A percentile compares a stretch with the other conserved stretches of the same genome.
Evolutionary conservation across 2,113 vertebrate species (phyloP).

Genomic region (Astur gentilis): DNA sequence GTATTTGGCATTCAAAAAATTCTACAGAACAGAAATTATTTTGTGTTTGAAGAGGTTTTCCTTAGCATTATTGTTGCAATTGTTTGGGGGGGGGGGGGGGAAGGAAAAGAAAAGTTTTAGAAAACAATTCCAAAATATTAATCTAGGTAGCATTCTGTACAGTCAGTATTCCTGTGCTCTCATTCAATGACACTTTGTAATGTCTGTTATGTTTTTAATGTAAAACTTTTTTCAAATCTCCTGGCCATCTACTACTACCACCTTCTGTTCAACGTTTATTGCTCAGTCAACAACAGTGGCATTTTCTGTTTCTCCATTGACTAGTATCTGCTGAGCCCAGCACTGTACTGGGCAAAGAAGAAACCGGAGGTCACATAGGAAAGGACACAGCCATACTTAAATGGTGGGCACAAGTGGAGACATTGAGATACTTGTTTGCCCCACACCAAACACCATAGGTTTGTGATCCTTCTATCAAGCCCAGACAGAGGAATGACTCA

Average conservation of each 20-base stretch:
- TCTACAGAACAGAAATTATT: slow-evolving; percentile 4
- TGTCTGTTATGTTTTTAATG: not conserved
- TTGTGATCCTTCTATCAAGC: not conserved
- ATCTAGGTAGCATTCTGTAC: not conserved
- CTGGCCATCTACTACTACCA: not conserved
- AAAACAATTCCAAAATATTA: not conserved
- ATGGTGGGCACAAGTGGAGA: not conserved
- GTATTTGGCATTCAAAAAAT: slow-evolving; percentile 39
- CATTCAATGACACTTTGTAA: not conserved
- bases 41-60: slow-evolving; percentile 13
- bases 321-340: not conserved
- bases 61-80: not conserved
- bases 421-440: not conserved
- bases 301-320: not conserved
- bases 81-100: not conserved
- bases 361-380: not conserved
- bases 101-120: not conserved
- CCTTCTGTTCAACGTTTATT: not conserved
- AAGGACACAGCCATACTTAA: not conserved
- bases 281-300: not conserved
- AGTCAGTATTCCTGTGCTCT: not conserved
- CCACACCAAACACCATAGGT: not conserved
- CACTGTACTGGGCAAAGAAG: not conserved
- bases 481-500: not conserved
- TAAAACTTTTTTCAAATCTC: not conserved